Base-by-base conservation (phyloP, 2,797 vertebrate genomes). In the Ptychobarbus kaznakovi region DNA sequence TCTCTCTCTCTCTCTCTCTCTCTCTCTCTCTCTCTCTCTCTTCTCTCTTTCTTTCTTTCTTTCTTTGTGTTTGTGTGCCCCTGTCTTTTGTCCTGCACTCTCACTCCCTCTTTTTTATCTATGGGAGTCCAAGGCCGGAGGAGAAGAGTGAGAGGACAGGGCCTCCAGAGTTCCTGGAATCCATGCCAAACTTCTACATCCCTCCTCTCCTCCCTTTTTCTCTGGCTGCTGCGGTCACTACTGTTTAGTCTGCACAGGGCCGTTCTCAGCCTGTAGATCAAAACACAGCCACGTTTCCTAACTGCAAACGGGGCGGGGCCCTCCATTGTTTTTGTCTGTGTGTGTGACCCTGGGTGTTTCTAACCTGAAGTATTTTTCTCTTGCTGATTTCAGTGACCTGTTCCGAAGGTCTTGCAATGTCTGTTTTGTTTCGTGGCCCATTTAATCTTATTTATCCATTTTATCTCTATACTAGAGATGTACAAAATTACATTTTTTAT, bases 211-310 rank as follows among this genome's bases (percentile, higher is more conserved):
- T 87, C 84, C 84, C 84, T 74, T 84, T 83, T 69, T 88, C 81
- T 87, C 76, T 87, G 82, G 80, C 85, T 65, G 72, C 56, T 86
- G 79, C 40, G 72, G 78, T 79, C n/a, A 66, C 83, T 89, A 90
- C 66, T 95, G 94, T 95, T 95, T 94, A 94, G 94, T 95, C 94
- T 95, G 89, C 86, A 87, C 83, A 86, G 80, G 85, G 73, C 78
- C 42, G 46, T 85, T 91, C 86, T 82, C 92, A 84, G 81, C 90
- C 87, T 53, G 85, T 91, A 91, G 92, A 93, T 93, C 92, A 93
- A 90, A 95, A 94, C 93, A 92, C 88, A 81, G 90, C 73, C 87
- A 80, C 86, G 63, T 90, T 86, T 92, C 91, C 87, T 89, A 85
- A 20, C 87, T 92, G 89, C 87, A 2, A 92, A 88, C 86, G 76